Evolutionary conservation across 2,113 vertebrate genomes (phyloP).

Genomic region (Cololabis saira): DNA sequence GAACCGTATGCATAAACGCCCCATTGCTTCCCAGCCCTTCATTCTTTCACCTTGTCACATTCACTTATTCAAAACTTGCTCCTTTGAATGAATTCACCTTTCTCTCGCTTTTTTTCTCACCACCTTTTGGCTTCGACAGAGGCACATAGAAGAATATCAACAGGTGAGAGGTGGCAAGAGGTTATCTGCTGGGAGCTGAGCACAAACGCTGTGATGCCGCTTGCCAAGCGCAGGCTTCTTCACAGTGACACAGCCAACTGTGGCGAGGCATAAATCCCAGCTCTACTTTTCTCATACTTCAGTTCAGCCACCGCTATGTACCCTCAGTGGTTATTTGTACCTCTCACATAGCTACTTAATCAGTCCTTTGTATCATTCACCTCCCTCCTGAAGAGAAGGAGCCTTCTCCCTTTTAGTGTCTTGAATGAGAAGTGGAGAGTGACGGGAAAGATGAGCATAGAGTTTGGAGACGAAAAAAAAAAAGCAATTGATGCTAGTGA

Average conservation of each 20-base stretch:
- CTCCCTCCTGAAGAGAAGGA: constrained; percentile 7
- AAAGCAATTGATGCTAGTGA: constrained; percentile 52
- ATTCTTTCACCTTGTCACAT: constrained; percentile 75
- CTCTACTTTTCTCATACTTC: constrained; percentile 53
- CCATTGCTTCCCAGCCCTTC: constrained; percentile 53
- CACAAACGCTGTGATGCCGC: constrained; percentile 42
- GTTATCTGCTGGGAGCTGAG: constrained; percentile 62
- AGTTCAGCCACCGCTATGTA: constrained; percentile 42
- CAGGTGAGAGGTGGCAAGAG: constrained; percentile 72
- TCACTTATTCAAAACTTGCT: constrained; percentile 70
- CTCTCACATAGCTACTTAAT: constrained; percentile 23
- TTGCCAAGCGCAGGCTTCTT: constrained; percentile 65
- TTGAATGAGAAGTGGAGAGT: constrained; percentile 16
- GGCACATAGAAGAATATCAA: constrained; percentile 64
- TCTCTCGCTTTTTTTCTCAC: constrained; percentile 26
- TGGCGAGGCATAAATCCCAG: constrained; percentile 65
- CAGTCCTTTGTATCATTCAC: constrained; percentile 6
- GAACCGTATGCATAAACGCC: constrained; percentile 68
- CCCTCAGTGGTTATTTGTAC: constrained; percentile 44
- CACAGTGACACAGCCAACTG: constrained; percentile 61
- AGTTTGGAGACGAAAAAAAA: constrained; percentile 28
- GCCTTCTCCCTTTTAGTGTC: constrained; percentile 25
- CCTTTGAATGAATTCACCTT: constrained; percentile 68
- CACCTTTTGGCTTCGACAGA: constrained; percentile 30
- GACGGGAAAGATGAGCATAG: constrained; percentile 19